Base-by-base conservation (phyloP, 2,113 vertebrate genomes). In the Fulica atra region DNA sequence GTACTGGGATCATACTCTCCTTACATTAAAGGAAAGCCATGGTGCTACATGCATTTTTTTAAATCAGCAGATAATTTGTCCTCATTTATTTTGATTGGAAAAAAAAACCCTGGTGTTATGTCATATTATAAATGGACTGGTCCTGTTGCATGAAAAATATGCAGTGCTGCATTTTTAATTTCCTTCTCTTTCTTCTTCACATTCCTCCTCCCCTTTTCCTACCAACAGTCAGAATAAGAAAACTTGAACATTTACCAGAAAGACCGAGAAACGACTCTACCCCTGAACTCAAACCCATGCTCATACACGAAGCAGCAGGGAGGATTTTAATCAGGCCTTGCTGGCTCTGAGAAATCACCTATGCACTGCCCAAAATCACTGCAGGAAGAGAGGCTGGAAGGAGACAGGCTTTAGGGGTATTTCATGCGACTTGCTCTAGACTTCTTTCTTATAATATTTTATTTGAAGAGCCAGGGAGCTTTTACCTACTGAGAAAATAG, bases 261-360 rank as follows among this genome's bases (percentile, higher is more conserved):
- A 84, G 83, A 84, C 77, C 51, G 86, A 88, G 72, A 85, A 94
- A 81, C 80, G 57, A 44, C 82, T 77, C 77, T 33, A 46, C 61
- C 72, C 70, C 95, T 51, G 63, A 71, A 86, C 60, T 81, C 64
- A 82, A 89, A 72, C 57, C 53, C 81, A 40, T 21, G 26, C 73
- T 73, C 54, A 83, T 54, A 36, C 60, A 24, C 14, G 88, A 92
- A 95, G 16, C 93, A 95, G 95, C 96, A 89, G 95, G 96, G 95
- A 91, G 80, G 93, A 93, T 95, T 97, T 96, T 96, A 96, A 96
- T 93, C 96, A 96, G 96, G 84, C 63, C 78, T 91, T 69, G 66
- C 87, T 95, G 92, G 86, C 91, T 87, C 93, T 8, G 12, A 92
- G 86, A 96, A 96, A 96, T 95, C 90, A 93, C 83, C 95, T 71